Percentiles rank a stretch among this genome's conserved stretches.
These are phyloP conservation scores for Lasioglossum leucozonium DNA, from an alignment of 2,888 invertebrate species.

Conservation along the genomic window DNA sequence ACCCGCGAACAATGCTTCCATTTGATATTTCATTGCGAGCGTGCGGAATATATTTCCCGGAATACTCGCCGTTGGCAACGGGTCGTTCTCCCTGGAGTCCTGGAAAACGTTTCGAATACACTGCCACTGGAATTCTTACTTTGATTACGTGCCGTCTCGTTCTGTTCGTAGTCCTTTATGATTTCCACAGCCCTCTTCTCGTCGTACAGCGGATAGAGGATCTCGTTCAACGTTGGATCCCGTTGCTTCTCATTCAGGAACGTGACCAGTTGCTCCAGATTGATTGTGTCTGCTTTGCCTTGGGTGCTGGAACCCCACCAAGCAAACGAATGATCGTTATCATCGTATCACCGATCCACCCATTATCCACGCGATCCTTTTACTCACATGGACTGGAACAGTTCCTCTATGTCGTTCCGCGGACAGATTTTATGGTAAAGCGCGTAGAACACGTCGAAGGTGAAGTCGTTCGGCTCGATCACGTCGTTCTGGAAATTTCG, in stretches of 20 bases:
- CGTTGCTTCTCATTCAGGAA: conserved; percentile 99
- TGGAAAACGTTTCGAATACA: background rate
- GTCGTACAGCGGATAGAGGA: conserved; percentile 98
- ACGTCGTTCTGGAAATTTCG: conserved; percentile 90
- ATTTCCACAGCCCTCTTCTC: conserved; percentile 97
- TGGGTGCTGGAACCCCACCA: conserved; percentile 89
- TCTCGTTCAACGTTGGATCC: conserved; percentile 99
- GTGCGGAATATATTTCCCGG: background rate
- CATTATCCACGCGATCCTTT: background rate
- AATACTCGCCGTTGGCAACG: background rate
- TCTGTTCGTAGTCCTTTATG: conserved; percentile 96
- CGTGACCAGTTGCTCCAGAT: conserved; percentile 93
- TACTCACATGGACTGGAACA: conserved; percentile 97
- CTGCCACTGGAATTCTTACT: conserved; percentile 85
- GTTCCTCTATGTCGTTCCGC: conserved; percentile 98
- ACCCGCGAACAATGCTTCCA: background rate
- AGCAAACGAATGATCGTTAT: conserved; percentile 35
- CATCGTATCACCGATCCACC: conserved; percentile 5
- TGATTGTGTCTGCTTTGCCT: conserved; percentile 95
- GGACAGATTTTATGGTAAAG: conserved; percentile 99
- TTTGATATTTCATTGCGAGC: background rate
- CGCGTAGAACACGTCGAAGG: conserved; percentile 99
- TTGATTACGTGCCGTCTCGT: conserved; percentile 89
- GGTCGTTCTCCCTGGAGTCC: background rate
- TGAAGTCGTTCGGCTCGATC: conserved; percentile 97